phyloP scores from a whole-genome alignment of 1,140 invertebrate genomes.

The Luehdorfia chinensis region DNA sequence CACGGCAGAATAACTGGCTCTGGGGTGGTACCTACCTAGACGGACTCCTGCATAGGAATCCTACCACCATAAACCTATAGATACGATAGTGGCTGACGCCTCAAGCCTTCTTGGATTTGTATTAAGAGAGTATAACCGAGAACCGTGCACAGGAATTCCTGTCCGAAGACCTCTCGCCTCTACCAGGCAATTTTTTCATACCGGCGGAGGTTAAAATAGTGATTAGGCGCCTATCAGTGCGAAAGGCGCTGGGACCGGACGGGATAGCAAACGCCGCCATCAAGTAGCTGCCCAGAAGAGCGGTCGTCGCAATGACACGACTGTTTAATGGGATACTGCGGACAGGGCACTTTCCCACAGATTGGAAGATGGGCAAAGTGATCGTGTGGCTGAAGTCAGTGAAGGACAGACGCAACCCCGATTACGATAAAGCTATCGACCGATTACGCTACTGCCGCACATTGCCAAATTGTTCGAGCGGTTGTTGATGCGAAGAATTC shows the following conservation, averaged over 20 bases:
- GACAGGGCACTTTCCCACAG: neutral
- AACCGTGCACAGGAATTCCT: neutral
- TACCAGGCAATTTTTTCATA: neutral
- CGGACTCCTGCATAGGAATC: no score
- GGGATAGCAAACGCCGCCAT: neutral
- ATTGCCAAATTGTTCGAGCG: constrained; percentile 40
- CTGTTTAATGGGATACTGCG: constrained; percentile 1
- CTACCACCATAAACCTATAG: no score
- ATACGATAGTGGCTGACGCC: no score
- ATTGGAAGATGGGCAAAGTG: neutral
- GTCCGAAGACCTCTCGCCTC: neutral
- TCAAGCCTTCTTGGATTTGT: no score
- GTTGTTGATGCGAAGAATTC: constrained; percentile 29
- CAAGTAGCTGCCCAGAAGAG: neutral
- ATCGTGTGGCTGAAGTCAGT: neutral
- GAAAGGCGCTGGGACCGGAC: neutral
- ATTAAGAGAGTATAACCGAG: no score
- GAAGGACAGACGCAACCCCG: neutral
- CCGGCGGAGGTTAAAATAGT: neutral
- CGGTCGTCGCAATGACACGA: neutral
- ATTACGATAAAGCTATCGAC: neutral
- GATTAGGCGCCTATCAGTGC: neutral
- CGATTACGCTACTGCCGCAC: neutral
- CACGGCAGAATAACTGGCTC: no score
- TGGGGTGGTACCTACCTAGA: no score